Conservation (phyloP, 2,888 invertebrate genomes). For the Leptopterna dolabrata region DNA sequence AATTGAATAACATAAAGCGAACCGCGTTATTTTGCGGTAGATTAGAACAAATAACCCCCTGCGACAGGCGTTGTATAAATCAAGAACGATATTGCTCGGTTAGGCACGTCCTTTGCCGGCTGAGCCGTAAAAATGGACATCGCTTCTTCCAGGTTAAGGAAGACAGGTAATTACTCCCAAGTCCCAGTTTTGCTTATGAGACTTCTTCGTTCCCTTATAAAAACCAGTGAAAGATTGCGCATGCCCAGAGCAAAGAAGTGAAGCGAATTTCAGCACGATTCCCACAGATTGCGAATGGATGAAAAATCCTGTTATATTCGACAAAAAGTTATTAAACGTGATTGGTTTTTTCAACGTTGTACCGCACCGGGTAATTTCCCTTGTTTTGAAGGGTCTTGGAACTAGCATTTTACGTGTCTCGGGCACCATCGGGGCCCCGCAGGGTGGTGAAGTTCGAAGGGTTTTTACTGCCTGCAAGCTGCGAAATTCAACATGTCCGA, state of each 20-base stretch:
- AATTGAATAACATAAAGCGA: too few species aligned
- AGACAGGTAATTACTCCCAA: not conserved
- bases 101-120: not conserved
- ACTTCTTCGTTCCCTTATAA: not conserved
- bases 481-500: not conserved
- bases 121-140: not conserved
- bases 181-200: not conserved
- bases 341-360: not conserved
- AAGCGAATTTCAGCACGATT: not conserved
- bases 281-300: too few species aligned
- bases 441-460: not conserved
- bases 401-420: not conserved
- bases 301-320: not conserved
- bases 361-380: not conserved
- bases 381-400: not conserved
- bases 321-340: not conserved
- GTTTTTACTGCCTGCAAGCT: not conserved
- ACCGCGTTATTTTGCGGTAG: too few species aligned
- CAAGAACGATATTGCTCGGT: not conserved
- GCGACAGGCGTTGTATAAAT: too few species aligned
- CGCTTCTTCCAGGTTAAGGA: not conserved
- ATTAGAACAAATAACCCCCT: too few species aligned
- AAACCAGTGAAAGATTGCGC: not conserved
- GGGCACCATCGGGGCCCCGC: not conserved
- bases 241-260: not conserved